phyloP scores from a whole-genome alignment of 2,113 vertebrate genomes.

The Gyps fulvus region DNA sequence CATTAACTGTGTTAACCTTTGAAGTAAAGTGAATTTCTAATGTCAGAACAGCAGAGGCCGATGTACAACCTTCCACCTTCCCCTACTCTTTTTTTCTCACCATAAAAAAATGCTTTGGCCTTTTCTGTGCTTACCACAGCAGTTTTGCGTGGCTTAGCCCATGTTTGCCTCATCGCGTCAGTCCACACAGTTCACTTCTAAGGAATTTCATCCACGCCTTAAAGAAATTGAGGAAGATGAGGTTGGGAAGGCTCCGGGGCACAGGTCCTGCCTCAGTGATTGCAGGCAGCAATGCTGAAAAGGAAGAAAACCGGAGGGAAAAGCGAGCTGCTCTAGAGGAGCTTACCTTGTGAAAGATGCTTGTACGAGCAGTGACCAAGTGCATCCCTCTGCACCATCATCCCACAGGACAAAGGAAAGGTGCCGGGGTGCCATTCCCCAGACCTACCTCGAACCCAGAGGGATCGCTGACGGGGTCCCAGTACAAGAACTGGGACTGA shows the following conservation, averaged over 20 bases:
- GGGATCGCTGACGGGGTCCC: background rate
- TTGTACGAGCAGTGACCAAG: background rate
- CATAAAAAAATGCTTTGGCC: background rate
- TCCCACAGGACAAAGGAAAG: background rate
- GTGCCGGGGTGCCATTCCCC: background rate
- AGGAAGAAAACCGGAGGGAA: background rate
- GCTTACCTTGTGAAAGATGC: background rate
- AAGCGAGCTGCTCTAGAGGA: background rate
- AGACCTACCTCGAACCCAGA: background rate
- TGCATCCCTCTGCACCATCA: background rate
- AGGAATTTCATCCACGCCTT: constrained; percentile 42
- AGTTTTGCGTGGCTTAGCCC: background rate
- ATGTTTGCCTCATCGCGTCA: background rate
- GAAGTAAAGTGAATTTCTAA: background rate
- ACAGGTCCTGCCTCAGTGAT: background rate
- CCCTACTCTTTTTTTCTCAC: background rate
- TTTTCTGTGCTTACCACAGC: background rate
- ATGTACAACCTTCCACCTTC: background rate
- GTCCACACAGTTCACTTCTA: background rate
- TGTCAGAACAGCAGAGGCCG: background rate
- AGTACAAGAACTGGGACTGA: no score
- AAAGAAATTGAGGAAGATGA: constrained; percentile 32
- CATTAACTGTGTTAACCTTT: background rate
- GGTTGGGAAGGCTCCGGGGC: background rate
- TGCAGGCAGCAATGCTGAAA: background rate